phyloP scores from a whole-genome alignment of 1,140 invertebrate species.

The Teleogryllus occipitalis region DNA sequence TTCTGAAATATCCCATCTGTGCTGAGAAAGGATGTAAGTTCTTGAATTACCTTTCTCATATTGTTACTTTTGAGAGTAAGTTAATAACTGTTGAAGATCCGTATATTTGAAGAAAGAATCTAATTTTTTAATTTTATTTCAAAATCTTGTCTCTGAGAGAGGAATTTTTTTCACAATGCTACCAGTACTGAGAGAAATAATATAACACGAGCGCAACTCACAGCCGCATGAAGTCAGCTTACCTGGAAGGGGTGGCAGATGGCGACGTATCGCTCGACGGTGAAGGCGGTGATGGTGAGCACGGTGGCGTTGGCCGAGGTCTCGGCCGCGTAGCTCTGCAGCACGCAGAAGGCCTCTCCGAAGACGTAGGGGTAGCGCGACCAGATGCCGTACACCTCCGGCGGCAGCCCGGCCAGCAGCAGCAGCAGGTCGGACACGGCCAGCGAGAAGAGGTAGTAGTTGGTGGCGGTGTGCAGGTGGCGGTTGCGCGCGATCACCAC shows the following conservation, averaged over 20 bases:
- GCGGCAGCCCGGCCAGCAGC: constrained; percentile 69
- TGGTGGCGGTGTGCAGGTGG: constrained; percentile 85
- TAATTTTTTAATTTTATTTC: neutral
- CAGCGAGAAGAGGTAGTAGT: constrained; percentile 83
- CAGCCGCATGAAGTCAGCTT: neutral
- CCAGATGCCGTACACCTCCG: constrained; percentile 83
- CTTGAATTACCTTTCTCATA: neutral
- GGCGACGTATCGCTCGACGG: constrained; percentile 79
- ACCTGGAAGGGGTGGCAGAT: constrained; percentile 68
- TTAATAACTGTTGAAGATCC: neutral
- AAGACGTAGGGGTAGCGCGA: constrained; percentile 77
- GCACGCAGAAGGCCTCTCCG: constrained; percentile 74
- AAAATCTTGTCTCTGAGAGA: neutral
- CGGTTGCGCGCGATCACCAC: constrained; percentile 85
- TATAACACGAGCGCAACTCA: neutral
- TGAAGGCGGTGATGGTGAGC: constrained; percentile 87
- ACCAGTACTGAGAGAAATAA: neutral
- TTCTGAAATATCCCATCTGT: too few species aligned
- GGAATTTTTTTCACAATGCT: neutral
- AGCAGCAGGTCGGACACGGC: constrained; percentile 87
- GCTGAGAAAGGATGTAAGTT: too few species aligned
- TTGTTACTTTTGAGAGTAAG: neutral
- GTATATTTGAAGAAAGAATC: neutral
- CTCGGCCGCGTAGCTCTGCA: constrained; percentile 72
- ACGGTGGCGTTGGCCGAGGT: constrained; percentile 90